A percentile compares a stretch with the other conserved stretches of the same genome.
Conservation (phyloP, 2,888 invertebrate species). For the Actias luna region DNA sequence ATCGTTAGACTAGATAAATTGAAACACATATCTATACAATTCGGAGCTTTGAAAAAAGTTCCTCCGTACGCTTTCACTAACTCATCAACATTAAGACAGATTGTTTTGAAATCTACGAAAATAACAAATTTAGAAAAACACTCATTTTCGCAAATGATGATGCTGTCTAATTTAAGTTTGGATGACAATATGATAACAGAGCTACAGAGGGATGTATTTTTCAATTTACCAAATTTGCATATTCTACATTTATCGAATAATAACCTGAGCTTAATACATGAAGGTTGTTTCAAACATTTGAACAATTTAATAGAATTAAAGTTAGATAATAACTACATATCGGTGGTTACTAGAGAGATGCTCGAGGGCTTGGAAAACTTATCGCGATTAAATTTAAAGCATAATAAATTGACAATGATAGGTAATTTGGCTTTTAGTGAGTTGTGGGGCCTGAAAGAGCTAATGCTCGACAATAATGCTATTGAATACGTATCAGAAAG, state of each 20-base stretch:
- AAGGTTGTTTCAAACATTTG: conserved; percentile 90
- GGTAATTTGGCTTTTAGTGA: conserved; percentile 91
- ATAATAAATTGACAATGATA: conserved; percentile 88
- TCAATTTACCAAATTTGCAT: conserved; percentile 86
- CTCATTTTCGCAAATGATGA: conserved; percentile 88
- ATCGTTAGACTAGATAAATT: conserved; percentile 85
- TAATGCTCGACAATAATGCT: conserved; percentile 86
- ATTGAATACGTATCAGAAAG: conserved; percentile 88
- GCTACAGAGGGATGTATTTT: conserved; percentile 87
- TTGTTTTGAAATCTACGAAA: conserved; percentile 86
- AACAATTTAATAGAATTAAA: conserved; percentile 89
- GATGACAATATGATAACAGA: conserved; percentile 89
- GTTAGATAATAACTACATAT: conserved; percentile 88
- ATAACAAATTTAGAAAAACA: conserved; percentile 85
- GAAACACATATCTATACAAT: conserved; percentile 86
- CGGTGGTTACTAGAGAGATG: conserved; percentile 88
- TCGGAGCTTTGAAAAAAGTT: conserved; percentile 87
- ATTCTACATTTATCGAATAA: conserved; percentile 92
- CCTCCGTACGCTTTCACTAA: conserved; percentile 89
- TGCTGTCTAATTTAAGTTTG: conserved; percentile 85
- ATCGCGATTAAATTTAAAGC: conserved; percentile 86
- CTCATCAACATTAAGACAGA: conserved; percentile 85
- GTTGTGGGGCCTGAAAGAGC: conserved; percentile 86
- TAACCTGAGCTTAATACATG: conserved; percentile 91
- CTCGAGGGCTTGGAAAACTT: conserved; percentile 88